Conservation (phyloP, 2,113 vertebrate genomes). For the Platysteira castanea region DNA sequence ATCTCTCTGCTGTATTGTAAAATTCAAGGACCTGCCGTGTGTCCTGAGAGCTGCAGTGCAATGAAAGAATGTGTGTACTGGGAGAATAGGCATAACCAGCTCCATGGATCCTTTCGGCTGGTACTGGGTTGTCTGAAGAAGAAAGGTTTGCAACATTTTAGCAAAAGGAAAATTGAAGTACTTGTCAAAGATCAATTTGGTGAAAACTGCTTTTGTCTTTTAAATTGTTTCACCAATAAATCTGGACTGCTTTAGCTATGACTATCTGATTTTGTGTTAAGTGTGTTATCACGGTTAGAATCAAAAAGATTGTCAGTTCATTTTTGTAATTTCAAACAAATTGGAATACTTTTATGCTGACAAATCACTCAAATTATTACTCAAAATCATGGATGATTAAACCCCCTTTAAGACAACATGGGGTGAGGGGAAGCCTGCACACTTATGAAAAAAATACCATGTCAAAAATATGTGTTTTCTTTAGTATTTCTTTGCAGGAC, state of each 20-base stretch:
- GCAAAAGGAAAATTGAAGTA: neutral
- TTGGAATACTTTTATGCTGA: neutral
- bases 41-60: neutral
- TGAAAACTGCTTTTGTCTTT: neutral
- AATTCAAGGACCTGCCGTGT: neutral
- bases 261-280: neutral
- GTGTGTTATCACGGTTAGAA: neutral
- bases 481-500: neutral
- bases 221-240: neutral
- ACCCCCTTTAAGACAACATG: neutral
- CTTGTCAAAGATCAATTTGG: neutral
- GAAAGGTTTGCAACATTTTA: neutral
- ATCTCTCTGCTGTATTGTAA: neutral
- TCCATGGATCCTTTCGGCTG: neutral
- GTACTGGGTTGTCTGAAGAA: neutral
- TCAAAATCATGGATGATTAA: neutral
- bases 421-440: neutral
- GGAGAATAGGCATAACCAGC: neutral
- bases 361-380: neutral
- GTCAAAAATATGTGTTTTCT: neutral
- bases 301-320: neutral
- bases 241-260: neutral
- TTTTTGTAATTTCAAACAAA: neutral
- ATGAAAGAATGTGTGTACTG: neutral
- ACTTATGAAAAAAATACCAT: neutral